phyloP scores from a whole-genome alignment of 1,140 invertebrate species.

The Lycorma delicatula region DNA sequence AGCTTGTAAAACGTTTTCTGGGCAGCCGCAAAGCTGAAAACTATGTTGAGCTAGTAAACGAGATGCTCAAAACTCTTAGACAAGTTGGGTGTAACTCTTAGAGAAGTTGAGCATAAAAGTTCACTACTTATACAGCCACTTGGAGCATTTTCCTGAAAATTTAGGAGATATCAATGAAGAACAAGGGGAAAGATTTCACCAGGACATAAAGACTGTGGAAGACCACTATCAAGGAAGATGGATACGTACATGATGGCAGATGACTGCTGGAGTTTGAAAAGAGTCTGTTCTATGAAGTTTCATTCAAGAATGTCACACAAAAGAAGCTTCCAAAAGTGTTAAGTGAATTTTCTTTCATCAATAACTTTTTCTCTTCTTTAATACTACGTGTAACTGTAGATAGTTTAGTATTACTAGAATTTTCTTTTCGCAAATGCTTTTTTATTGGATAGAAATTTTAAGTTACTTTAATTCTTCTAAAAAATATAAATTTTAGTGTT shows the following conservation, averaged over 20 bases:
- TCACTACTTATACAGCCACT: too few species aligned
- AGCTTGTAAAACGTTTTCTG: background rate
- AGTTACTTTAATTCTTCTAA: background rate
- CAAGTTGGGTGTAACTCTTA: too few species aligned
- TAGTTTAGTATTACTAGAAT: background rate
- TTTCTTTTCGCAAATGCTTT: too few species aligned
- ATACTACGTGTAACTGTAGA: background rate
- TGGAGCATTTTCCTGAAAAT: background rate
- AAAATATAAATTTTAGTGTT: too few species aligned
- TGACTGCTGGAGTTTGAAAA: too few species aligned
- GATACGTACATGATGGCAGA: too few species aligned
- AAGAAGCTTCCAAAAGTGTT: background rate
- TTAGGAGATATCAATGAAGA: background rate
- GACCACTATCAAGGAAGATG: too few species aligned
- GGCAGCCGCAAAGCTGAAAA: too few species aligned
- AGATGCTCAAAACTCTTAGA: too few species aligned
- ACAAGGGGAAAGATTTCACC: background rate
- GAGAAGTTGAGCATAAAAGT: background rate
- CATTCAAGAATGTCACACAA: too few species aligned
- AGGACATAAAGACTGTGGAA: background rate
- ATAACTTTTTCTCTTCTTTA: background rate
- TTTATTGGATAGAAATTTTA: too few species aligned
- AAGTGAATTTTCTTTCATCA: background rate
- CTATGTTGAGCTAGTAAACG: too few species aligned
- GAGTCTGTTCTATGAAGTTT: background rate